A percentile compares a stretch with the other conserved stretches of the same genome.
These are phyloP conservation scores for Dinomys branickii DNA, from an alignment of 2,113 vertebrate species.

Conservation along the genomic window DNA sequence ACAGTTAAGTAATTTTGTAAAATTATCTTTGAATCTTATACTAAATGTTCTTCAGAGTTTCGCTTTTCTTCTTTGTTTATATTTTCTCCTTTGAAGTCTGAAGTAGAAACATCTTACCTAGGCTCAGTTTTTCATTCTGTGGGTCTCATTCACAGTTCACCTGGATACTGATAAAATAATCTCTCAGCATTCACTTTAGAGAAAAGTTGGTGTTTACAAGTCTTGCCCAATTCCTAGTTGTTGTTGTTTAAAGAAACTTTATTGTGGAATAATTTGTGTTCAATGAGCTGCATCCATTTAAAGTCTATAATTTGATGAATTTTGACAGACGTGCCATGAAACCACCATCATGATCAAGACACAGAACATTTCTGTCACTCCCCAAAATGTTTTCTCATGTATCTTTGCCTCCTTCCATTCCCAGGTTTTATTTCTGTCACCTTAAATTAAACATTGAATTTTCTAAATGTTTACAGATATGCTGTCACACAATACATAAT, in stretches of 20 bases:
- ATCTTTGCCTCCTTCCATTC: neutral
- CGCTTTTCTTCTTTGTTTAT: neutral
- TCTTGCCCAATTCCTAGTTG: neutral
- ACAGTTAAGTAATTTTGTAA: neutral
- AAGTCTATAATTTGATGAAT: conserved; percentile 1
- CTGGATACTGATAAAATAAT: neutral
- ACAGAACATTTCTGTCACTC: neutral
- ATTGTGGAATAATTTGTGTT: conserved; percentile 25
- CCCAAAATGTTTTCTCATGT: neutral
- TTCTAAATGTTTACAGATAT: neutral
- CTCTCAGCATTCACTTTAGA: neutral
- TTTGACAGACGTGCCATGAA: neutral
- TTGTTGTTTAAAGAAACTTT: neutral
- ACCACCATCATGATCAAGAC: neutral
- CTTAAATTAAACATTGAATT: neutral
- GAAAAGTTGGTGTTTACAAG: neutral
- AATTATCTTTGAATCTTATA: neutral
- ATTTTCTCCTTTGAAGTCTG: neutral
- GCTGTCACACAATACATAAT: too few relatives aligned
- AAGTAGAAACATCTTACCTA: neutral
- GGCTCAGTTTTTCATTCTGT: neutral
- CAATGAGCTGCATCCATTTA: conserved; percentile 10
- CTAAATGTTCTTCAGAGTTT: neutral
- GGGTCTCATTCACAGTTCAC: neutral
- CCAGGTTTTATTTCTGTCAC: neutral